These are phyloP conservation scores for Acrobasis consociella DNA, from an alignment of 2,888 invertebrate species.

Conservation along the genomic window DNA sequence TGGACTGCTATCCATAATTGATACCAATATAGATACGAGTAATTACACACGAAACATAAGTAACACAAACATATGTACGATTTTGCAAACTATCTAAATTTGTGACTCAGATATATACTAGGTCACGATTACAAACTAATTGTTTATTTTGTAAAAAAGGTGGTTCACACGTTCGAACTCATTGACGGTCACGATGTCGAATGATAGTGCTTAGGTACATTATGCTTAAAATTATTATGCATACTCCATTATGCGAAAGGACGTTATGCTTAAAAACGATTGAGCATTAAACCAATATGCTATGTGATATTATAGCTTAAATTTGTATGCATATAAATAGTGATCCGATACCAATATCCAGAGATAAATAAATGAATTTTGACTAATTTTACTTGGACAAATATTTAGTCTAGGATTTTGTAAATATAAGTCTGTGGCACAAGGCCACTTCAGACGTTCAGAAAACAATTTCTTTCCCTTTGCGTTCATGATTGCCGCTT, in stretches of 20 bases:
- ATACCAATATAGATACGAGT: background rate
- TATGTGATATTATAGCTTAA: no score
- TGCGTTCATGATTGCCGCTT: conserved; percentile 19
- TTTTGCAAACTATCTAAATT: background rate
- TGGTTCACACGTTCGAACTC: background rate
- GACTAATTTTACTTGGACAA: background rate
- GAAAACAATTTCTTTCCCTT: conserved; percentile 25
- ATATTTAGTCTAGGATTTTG: background rate
- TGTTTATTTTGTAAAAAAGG: background rate
- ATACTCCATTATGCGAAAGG: no score
- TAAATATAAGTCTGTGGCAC: background rate
- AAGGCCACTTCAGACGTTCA: background rate
- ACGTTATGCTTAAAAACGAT: no score
- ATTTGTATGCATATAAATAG: no score
- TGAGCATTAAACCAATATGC: no score
- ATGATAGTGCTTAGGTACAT: no score
- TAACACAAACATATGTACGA: no score
- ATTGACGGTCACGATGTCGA: background rate
- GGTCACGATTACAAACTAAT: background rate
- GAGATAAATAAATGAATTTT: no score
- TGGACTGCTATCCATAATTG: background rate
- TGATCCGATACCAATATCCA: no score
- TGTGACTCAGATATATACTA: background rate
- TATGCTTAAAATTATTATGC: no score
- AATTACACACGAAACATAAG: background rate